Percentiles rank a stretch among this genome's conserved stretches.
Conservation (phyloP, 1,140 invertebrate species). For the Brachionus calyciflorus region DNA sequence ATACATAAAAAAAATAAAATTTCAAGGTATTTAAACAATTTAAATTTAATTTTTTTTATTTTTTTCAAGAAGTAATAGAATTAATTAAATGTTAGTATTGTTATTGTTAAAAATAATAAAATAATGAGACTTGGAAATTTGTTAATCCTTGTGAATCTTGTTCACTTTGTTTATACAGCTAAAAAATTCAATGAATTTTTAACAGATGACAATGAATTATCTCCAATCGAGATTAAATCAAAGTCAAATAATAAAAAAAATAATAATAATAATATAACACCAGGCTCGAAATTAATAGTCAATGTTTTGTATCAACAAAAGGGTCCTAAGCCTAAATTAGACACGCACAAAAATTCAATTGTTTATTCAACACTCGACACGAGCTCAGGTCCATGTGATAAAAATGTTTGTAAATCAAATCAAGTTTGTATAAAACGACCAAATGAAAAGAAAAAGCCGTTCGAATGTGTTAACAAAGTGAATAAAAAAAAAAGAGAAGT, state of each 20-base stretch:
- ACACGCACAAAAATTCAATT: constrained; percentile 16
- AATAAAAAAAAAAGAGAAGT: background rate
- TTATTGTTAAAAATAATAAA: no score
- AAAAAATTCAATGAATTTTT: constrained; percentile 20
- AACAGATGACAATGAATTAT: constrained; percentile 33
- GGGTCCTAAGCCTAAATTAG: background rate
- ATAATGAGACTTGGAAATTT: background rate
- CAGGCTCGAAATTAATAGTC: constrained; percentile 23
- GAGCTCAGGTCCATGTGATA: background rate
- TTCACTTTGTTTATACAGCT: background rate
- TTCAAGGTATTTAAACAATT: no score
- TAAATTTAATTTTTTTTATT: no score
- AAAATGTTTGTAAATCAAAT: constrained; percentile 6
- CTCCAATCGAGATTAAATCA: background rate
- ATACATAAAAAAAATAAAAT: no score
- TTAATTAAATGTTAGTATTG: no score
- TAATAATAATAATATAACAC: background rate
- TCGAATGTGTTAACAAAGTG: background rate
- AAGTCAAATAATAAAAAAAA: background rate
- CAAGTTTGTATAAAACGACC: constrained; percentile 11
- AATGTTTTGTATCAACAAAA: constrained; percentile 16
- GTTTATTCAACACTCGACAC: background rate
- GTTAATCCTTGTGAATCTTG: background rate
- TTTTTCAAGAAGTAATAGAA: no score
- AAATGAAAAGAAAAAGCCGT: background rate